These are phyloP conservation scores for Thereuonema tuberculata DNA, from an alignment of 1,140 invertebrate genomes.

Conservation along the genomic window DNA sequence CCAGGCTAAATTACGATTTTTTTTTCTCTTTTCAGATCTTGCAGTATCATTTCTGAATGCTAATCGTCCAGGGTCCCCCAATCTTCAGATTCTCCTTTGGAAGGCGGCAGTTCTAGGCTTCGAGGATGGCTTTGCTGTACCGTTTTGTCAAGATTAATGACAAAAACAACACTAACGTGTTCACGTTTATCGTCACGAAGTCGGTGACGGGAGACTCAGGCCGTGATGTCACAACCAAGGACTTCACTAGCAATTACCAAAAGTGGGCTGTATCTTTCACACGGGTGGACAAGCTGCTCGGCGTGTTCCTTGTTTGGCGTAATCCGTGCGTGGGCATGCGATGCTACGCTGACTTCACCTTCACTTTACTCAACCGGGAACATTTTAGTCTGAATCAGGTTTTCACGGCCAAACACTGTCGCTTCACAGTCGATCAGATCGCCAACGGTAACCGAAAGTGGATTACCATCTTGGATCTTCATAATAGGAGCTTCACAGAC, in stretches of 20 bases:
- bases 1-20: too few species aligned
- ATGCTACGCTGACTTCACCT: slow-evolving; percentile 67
- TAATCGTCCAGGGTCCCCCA: too few species aligned
- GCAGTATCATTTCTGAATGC: too few species aligned
- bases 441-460: slow-evolving; percentile 65
- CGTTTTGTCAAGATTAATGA: slow-evolving; percentile 70
- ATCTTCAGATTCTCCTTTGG: too few species aligned
- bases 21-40: too few species aligned
- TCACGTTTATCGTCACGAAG: slow-evolving; percentile 67
- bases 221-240: slow-evolving; percentile 66
- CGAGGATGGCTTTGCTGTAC: slow-evolving; percentile 66
- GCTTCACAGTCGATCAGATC: slow-evolving; percentile 58
- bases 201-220: slow-evolving; percentile 62
- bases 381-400: slow-evolving; percentile 73
- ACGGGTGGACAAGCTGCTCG: slow-evolving; percentile 59
- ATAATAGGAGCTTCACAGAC: slow-evolving; percentile 59
- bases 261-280: slow-evolving; percentile 76
- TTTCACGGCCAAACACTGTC: slow-evolving; percentile 61
- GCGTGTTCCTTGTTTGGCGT: slow-evolving; percentile 65
- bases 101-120: too few species aligned
- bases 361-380: slow-evolving; percentile 68
- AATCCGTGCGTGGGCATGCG: slow-evolving; percentile 55
- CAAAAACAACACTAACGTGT: slow-evolving; percentile 66
- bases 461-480: slow-evolving; percentile 60
- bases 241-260: slow-evolving; percentile 71